phyloP scores from a whole-genome alignment of 2,113 vertebrate genomes.

The Bucco capensis region DNA sequence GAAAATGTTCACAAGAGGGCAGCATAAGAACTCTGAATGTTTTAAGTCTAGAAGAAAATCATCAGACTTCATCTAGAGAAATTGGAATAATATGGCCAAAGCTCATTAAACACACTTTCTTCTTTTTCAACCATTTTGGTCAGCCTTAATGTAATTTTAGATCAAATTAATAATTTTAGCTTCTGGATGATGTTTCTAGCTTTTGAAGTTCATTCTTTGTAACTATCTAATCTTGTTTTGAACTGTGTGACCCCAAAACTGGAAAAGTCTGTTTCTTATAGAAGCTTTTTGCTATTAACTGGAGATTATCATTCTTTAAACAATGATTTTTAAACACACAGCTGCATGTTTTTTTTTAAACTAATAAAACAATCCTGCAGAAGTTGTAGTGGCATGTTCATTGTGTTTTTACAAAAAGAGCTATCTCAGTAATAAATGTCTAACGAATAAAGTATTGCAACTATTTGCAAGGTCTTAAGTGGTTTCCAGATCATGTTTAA shows the following conservation, averaged over 20 bases:
- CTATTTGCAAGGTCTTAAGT: background rate
- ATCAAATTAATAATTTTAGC: background rate
- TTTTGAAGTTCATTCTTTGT: background rate
- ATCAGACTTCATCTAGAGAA: background rate
- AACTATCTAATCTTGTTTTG: background rate
- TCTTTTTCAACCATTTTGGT: background rate
- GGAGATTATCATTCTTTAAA: background rate
- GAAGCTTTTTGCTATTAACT: background rate
- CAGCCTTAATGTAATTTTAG: background rate
- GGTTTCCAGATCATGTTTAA: background rate
- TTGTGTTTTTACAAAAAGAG: background rate
- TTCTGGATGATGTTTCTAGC: background rate
- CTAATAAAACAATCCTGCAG: background rate
- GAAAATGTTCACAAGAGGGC: constrained; percentile 65
- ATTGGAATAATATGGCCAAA: background rate
- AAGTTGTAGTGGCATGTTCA: background rate
- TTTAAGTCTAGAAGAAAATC: background rate
- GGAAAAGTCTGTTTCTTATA: background rate
- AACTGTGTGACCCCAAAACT: background rate
- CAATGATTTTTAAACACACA: background rate
- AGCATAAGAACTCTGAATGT: constrained; percentile 31
- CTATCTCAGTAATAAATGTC: background rate
- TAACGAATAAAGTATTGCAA: background rate
- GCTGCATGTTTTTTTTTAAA: background rate
- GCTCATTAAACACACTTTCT: background rate